Evolutionary conservation across 2,113 vertebrate species (phyloP).

Genomic region (Poeciliopsis occidentalis): DNA sequence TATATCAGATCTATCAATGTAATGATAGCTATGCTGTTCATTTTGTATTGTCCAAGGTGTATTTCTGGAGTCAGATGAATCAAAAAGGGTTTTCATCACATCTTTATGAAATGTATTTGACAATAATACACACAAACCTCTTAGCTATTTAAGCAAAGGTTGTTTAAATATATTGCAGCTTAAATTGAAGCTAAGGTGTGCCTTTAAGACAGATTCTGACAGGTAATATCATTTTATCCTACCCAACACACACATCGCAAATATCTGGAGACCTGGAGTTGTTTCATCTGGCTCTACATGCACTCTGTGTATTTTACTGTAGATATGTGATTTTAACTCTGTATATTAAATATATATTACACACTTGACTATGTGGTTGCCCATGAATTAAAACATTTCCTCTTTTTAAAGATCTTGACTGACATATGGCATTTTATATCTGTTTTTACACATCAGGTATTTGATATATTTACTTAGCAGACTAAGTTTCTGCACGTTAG

Average conservation of each 20-base stretch:
- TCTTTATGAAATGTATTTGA: conserved; percentile 24
- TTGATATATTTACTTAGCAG: too few species aligned
- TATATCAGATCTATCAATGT: conserved; percentile 67
- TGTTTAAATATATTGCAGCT: conserved; percentile 25
- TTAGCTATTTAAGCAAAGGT: conserved; percentile 23
- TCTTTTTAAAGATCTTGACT: not conserved
- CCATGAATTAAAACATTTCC: conserved; percentile 13
- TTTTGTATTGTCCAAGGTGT: too few species aligned
- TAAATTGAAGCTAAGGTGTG: conserved; percentile 40
- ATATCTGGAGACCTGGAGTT: conserved; percentile 47
- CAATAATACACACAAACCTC: conserved; percentile 2
- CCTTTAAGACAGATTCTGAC: conserved; percentile 53
- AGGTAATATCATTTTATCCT: conserved; percentile 30
- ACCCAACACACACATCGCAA: not conserved
- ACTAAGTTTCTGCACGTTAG: too few species aligned
- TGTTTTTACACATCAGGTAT: not conserved
- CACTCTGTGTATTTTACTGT: conserved; percentile 70
- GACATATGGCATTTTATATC: not conserved
- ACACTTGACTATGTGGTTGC: too few species aligned
- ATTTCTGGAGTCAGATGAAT: too few species aligned
- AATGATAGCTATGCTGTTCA: conserved; percentile 63
- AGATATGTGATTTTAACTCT: conserved; percentile 79
- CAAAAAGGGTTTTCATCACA: conserved; percentile 39
- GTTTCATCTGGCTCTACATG: conserved; percentile 74
- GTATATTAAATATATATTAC: too few species aligned